These are phyloP conservation scores for Mastomys coucha DNA, from an alignment of 2,113 vertebrate species.

Conservation along the genomic window DNA sequence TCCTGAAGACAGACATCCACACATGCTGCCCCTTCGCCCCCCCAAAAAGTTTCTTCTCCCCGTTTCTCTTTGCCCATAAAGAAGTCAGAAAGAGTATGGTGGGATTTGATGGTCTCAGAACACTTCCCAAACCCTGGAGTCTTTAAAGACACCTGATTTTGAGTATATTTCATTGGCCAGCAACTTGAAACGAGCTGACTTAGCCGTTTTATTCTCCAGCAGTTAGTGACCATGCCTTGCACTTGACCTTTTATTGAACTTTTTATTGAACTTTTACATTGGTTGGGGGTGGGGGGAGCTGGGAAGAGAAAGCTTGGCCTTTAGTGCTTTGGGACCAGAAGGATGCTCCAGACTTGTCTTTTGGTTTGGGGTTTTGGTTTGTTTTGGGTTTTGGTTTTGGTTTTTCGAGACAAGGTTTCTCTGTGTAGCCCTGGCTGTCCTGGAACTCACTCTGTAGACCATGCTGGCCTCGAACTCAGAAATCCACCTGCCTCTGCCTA, in stretches of 20 bases:
- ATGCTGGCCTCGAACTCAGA: too few species aligned
- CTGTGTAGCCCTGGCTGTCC: too few species aligned
- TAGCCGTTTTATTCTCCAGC: conserved; percentile 28
- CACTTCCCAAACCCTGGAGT: conserved; percentile 12
- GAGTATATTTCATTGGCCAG: conserved; percentile 30
- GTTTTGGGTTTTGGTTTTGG: too few species aligned
- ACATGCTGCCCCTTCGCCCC: too few species aligned
- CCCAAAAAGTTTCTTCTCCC: conserved; percentile 10
- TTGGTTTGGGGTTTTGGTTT: too few species aligned
- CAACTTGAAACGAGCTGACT: conserved; percentile 17
- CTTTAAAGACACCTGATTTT: background rate
- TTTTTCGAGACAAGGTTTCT: too few species aligned
- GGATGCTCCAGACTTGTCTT: background rate
- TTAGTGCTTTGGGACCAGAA: background rate
- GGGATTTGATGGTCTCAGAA: background rate
- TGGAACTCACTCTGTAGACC: too few species aligned
- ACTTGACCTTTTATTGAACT: too few species aligned
- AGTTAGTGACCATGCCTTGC: conserved; percentile 8
- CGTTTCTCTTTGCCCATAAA: conserved; percentile 31
- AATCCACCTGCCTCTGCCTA: background rate
- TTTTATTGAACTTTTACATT: too few species aligned
- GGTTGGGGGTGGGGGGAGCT: background rate
- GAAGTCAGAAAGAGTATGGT: conserved; percentile 10
- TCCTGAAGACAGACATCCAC: background rate
- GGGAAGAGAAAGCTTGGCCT: background rate